Evolutionary conservation across 2,888 invertebrate species (phyloP), one percentile per base, ranked within the genome.

Genomic region (Diaphora mendica): DNA sequence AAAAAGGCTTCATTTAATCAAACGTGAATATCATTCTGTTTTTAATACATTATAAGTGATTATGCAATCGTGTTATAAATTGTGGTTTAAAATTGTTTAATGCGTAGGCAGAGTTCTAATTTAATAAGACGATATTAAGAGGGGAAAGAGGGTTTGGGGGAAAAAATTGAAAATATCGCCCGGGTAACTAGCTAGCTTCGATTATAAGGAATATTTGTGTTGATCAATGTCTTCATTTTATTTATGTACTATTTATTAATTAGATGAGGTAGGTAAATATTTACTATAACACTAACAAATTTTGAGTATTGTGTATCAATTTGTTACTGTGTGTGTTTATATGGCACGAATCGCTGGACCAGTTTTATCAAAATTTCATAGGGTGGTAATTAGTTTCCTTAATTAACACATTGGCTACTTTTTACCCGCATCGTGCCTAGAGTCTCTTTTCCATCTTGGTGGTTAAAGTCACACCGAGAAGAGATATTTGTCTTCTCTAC

Each of bases 81-180:
- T 89, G 90, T 84, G 89, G 90, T 87, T 82, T 80, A 82, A 88
- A 89, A 90, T 90, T 89, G 88, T 88, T 85, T 84, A 83, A 89
- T 85, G 85, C 88, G 90, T 89, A 90, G 91, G 91, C 91, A 91
- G 76, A 90, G 90, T 91, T 91, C 88, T 94, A 91, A 95, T 95
- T 95, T 93, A 95, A 95, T 94, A 93, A 94, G 89, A 89, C 90
- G 84, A 90, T 94, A 94, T 94, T 94, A 92, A 89, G 89, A 90
- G 93, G 93, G 94, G 92, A 90, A 86, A 88, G 81, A 62, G 85
- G 80, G 85, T 89, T 91, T 87, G 85, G 88, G 89, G 90, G 91
- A 90, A 92, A 92, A 91, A 94, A 95, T 95, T 95, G 94, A 94
- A 95, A 94, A 92, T 93, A 93, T 93, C 87, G 88, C 89, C 80